A percentile compares a stretch with the other conserved stretches of the same genome.
phyloP scores from a whole-genome alignment of 2,113 vertebrate species.

The Zootoca vivipara region DNA sequence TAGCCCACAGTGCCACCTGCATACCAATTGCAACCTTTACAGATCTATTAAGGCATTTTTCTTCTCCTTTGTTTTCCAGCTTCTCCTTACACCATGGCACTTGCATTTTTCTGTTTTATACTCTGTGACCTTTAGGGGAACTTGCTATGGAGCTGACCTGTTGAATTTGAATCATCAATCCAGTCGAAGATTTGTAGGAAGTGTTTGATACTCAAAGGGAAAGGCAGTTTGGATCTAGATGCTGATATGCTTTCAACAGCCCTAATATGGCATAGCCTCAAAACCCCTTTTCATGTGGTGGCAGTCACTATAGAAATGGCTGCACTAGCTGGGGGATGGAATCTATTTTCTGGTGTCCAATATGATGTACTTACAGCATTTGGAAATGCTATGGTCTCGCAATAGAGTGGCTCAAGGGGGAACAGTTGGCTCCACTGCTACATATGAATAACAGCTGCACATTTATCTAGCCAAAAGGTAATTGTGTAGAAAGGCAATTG shows the following conservation, averaged over 20 bases:
- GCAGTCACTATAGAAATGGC: neutral
- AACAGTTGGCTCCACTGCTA: neutral
- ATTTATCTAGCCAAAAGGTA: neutral
- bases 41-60: neutral
- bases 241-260: neutral
- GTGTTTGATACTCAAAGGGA: neutral
- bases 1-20: too few relatives aligned
- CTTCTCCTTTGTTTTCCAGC: neutral
- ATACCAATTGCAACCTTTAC: neutral
- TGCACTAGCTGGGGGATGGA: neutral
- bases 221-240: neutral
- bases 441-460: neutral
- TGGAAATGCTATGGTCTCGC: neutral
- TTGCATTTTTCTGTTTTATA: neutral
- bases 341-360: neutral
- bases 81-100: neutral
- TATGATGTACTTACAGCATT: neutral
- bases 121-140: neutral
- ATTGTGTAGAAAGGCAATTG: neutral
- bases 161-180: neutral
- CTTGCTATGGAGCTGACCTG: neutral
- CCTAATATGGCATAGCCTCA: neutral
- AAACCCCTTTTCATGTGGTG: neutral
- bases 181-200: neutral
- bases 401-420: neutral